Conservation (phyloP, 1,140 invertebrate species). For the Ceratina calcarata region DNA sequence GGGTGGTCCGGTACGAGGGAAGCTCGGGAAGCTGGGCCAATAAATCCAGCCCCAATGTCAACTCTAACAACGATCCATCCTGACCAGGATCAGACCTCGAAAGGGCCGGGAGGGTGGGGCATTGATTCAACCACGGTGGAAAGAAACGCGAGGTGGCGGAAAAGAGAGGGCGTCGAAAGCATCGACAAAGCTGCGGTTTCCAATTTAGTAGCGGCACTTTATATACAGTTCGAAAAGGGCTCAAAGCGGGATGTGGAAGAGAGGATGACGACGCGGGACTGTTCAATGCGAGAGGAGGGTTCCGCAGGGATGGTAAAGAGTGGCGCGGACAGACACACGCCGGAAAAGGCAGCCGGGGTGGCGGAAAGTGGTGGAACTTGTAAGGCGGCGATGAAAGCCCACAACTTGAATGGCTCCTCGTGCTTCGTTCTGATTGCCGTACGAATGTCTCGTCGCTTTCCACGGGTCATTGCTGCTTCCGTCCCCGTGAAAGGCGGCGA, state of each 20-base stretch:
- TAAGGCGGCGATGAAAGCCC: slow-evolving; percentile 63
- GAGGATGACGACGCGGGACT: background rate
- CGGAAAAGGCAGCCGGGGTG: slow-evolving; percentile 2
- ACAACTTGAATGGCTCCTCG: slow-evolving; percentile 62
- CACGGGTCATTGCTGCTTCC: slow-evolving; percentile 57
- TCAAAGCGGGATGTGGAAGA: slow-evolving; percentile 52
- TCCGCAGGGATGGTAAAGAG: slow-evolving; percentile 3
- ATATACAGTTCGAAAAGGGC: slow-evolving; percentile 57
- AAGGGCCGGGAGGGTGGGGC: background rate
- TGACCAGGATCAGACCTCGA: slow-evolving; percentile 18
- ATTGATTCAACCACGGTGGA: background rate
- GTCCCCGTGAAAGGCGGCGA: slow-evolving; percentile 19
- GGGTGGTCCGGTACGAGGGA: background rate
- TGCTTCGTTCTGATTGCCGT: slow-evolving; percentile 64
- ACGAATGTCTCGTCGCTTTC: slow-evolving; percentile 63
- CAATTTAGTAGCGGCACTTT: slow-evolving; percentile 63
- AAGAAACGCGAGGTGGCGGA: slow-evolving; percentile 24
- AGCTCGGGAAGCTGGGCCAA: slow-evolving; percentile 42
- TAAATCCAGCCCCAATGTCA: slow-evolving; percentile 58
- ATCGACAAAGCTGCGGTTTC: slow-evolving; percentile 63
- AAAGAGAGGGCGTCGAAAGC: slow-evolving; percentile 53
- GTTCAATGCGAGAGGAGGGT: slow-evolving; percentile 14
- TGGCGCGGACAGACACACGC: background rate
- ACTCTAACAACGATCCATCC: slow-evolving; percentile 52
- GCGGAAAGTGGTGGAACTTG: slow-evolving; percentile 55